Evolutionary conservation across 2,888 invertebrate genomes (phyloP), one percentile per base, ranked within the genome.

Genomic region (Eumerus sabulonum): DNA sequence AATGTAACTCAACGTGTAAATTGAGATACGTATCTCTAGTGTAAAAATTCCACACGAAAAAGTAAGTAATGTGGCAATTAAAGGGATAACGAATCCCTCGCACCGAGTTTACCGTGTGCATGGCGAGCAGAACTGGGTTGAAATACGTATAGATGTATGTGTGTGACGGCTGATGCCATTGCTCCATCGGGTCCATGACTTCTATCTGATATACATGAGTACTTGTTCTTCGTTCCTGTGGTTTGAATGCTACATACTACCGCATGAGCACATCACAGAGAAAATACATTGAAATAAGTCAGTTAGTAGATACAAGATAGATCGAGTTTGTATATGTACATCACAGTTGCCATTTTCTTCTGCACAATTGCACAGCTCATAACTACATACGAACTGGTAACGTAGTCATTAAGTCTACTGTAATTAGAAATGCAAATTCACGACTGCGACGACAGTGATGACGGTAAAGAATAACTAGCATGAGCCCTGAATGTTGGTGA

Each of bases 401-500:
- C 44, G 50, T 40, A 67, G 67, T 16, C 62, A 60, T 74, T 62
- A 54, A 67, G 67, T 59, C 67, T 67, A 13, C 48, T 50, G 54
- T 67, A 74, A 74, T 74, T 67, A 60, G 67, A 62, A 67, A 67
- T 67, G 73, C 73, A 74, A 74, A 67, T 67, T 42, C 44, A 67
- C 64, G 60, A 54, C 47, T 53, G 44, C 2, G 38, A 35, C 17
- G 35, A 3, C 27, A 27, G 11, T 14, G 51, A 12, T 12, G 9
- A 18, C 13, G 44, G n/a, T n/a, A n/a, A n/a, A n/a, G n/a, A n/a
- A n/a, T n/a, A n/a, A 38, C 16, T 36, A 36, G 18, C 3, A 27
- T 44, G 36, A 27, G 19, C 3, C 2, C n/a, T 40, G 40, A 11
- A 40, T 40, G 3, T n/a, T 3, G 27, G 27, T 7, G 27, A 27